Percentiles rank a stretch among this genome's conserved stretches.
These are phyloP conservation scores for Platycheirus rosarum DNA, from an alignment of 2,888 invertebrate genomes.

Conservation along the genomic window DNA sequence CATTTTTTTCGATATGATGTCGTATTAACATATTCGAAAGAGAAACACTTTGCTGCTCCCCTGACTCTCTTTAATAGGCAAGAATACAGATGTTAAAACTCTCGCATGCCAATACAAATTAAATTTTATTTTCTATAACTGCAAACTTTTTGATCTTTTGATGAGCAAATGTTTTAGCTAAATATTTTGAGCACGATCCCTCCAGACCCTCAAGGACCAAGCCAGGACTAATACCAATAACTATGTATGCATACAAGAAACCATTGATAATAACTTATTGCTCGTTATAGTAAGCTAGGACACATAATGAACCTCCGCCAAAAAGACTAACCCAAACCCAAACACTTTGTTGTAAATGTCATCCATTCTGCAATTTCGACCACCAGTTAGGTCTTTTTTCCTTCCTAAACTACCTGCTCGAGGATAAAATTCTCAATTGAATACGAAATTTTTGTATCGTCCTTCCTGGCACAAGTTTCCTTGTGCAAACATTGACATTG, in stretches of 20 bases:
- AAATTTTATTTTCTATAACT: too few relatives aligned
- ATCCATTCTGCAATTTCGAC: conserved; percentile 64
- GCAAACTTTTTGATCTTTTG: too few relatives aligned
- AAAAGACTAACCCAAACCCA: conserved; percentile 27
- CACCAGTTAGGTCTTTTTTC: conserved; percentile 61
- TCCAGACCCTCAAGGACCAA: too few relatives aligned
- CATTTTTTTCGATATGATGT: too few relatives aligned
- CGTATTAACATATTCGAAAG: too few relatives aligned
- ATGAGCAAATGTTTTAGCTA: too few relatives aligned
- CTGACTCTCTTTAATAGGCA: too few relatives aligned
- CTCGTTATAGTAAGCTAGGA: conserved; percentile 59
- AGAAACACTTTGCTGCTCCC: too few relatives aligned
- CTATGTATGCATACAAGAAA: background rate
- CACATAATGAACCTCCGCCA: conserved; percentile 46
- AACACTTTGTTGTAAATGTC: conserved; percentile 72
- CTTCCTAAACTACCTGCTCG: conserved; percentile 28
- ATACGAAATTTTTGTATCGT: conserved; percentile 51
- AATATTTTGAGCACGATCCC: too few relatives aligned
- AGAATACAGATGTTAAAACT: too few relatives aligned
- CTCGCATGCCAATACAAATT: too few relatives aligned
- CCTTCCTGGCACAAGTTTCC: conserved; percentile 52
- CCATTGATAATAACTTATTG: conserved; percentile 62
- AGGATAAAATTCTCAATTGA: conserved; percentile 37
- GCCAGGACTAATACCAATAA: conserved; percentile 20
- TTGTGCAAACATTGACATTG: conserved; percentile 33